Conservation (phyloP, 2,797 vertebrate species). For the Peromyscus nudipes region DNA sequence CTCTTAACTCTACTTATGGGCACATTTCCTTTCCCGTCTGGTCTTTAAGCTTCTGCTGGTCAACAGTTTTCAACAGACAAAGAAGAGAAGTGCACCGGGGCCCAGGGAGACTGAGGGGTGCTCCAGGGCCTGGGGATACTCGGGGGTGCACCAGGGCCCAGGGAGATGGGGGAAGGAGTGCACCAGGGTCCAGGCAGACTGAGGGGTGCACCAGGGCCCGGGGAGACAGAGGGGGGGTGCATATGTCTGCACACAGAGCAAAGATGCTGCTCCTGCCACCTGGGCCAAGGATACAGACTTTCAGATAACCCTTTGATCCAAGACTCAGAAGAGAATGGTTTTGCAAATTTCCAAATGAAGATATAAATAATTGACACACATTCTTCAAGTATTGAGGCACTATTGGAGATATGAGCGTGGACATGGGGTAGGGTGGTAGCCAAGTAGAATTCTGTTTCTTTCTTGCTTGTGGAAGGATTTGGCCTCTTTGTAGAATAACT, state of each 20-base stretch:
- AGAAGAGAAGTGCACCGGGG: neutral
- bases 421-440: neutral
- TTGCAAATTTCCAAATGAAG: constrained; percentile 39
- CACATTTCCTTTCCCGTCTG: neutral
- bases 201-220: too few species aligned
- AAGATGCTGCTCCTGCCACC: neutral
- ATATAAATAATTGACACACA: neutral
- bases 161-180: too few species aligned
- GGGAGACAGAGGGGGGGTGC: too few species aligned
- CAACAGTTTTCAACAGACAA: constrained; percentile 14
- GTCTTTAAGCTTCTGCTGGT: neutral
- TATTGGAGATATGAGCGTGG: neutral
- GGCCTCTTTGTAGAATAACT: neutral
- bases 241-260: neutral
- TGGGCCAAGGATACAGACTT: neutral
- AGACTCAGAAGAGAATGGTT: neutral
- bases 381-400: neutral
- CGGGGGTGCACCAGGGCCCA: too few species aligned
- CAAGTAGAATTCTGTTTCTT: neutral
- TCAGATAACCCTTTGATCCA: neutral
- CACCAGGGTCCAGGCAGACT: too few species aligned
- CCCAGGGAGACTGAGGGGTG: too few species aligned
- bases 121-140: too few species aligned
- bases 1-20: neutral
- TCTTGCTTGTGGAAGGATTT: neutral